Base-by-base conservation (phyloP, 2,888 invertebrate species). In the Halocaridina rubra region DNA sequence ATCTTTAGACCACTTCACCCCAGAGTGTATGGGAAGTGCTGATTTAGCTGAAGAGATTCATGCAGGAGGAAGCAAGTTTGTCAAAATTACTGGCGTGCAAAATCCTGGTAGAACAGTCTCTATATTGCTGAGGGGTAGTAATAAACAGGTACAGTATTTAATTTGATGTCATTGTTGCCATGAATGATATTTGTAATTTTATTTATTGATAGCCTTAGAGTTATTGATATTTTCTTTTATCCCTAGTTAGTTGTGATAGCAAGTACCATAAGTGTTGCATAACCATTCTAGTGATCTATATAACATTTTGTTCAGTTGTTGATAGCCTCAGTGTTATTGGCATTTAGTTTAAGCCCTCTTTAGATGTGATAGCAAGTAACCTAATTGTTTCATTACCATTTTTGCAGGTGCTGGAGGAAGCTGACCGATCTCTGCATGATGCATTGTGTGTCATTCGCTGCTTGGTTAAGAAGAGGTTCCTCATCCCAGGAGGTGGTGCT, bases 401-500 rank as follows among this genome's bases (percentile, higher is more conserved):
- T 75, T 76, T 57, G 7, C 29, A 97, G 89, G 95, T 98, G 88
- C 93, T 97, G 87, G 97, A 96, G 94, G 93, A 98, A 92, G 97
- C 97, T 88, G 97, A 96, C 89, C 93, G 98, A 88, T 97, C 97
- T 86, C 92, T 98, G 87, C 97, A 98, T 91, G 97, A 98, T 92
- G 97, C 98, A 33, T 92, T 96, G 10, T 96, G 96, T 90, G 98
- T 97, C 75, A 96, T 99, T 90, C 95, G 99, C 89, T 99, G 99
- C 91, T 93, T 99, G 89, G 98, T 99, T 3, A 97, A 98, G 89
- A 95, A 98, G 88, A 95, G 92, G 91, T 92, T 89, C 84, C 92
- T 98, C 89, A 94, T 98, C 91, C 95, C 98, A 79, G 99, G 99
- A 86, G 99, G 99, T 74, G 99, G 99, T 69, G 98, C 98, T 16